These are phyloP conservation scores for Lutjanus argentimaculatus DNA, from an alignment of 2,797 vertebrate species.

Conservation along the genomic window DNA sequence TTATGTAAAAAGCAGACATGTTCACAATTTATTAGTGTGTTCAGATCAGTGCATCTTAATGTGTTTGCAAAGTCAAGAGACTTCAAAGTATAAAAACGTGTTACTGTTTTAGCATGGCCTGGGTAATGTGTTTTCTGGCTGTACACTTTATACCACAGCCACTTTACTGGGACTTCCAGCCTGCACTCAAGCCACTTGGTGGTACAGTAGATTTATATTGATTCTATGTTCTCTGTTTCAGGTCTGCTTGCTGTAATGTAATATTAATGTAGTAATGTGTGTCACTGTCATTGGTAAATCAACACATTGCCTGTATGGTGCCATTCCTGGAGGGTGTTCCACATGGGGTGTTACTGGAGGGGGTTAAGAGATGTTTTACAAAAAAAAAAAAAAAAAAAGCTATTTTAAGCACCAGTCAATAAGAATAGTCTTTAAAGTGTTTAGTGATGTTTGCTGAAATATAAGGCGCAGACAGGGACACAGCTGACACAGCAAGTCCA, in stretches of 20 bases:
- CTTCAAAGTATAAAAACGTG: background rate
- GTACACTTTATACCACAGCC: background rate
- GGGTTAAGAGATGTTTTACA: background rate
- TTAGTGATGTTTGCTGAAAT: slow-evolving; percentile 2
- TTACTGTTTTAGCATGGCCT: background rate
- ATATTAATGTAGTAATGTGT: background rate
- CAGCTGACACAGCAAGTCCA: background rate
- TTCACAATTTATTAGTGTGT: background rate
- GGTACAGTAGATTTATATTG: background rate
- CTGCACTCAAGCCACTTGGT: background rate
- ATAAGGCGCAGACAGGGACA: background rate
- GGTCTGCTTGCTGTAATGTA: background rate
- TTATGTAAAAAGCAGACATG: background rate
- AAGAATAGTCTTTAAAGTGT: background rate
- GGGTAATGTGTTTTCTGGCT: background rate
- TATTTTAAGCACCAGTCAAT: background rate
- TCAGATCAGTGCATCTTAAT: background rate
- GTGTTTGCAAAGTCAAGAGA: background rate
- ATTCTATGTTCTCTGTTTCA: background rate
- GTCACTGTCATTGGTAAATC: background rate
- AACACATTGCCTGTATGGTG: background rate
- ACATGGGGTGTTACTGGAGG: background rate
- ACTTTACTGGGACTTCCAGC: background rate
- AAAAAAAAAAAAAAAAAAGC: background rate
- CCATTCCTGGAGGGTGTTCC: background rate